Base-by-base conservation (phyloP, 2,797 vertebrate genomes). In the Podargus strigoides region DNA sequence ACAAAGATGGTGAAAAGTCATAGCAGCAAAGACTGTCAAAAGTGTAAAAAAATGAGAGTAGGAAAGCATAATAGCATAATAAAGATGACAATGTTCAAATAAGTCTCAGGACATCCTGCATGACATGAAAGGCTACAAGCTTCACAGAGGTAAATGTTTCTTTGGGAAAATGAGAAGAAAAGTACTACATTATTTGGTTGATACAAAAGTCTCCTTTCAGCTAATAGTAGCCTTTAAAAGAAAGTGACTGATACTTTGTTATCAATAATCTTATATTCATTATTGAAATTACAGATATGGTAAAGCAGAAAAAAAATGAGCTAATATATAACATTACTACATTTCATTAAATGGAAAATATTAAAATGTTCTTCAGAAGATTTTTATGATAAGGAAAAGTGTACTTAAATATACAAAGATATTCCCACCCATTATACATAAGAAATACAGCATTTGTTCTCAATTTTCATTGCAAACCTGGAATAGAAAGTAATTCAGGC, bases 331-430 rank as follows among this genome's bases (percentile, higher is more conserved):
- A 34, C 9, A 12, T 4, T 69, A 50, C 64, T 94, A 23, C 15
- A 67, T 89, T 87, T 53, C 27, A 23, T 95, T 93, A 85, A 90
- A 77, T 62, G 34, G 56, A 84, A 74, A 94, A 75, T 11, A 85
- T 56, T 85, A 55, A 67, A 95, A 90, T 68, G 15, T 56, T 80
- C 85, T 87, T 72, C 8, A 44, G 87, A 56, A 89, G 34, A 75
- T 85, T 86, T 90, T 96, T 87, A 55, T 85, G 42, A 52, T 81
- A 82, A 82, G 12, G 87, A 93, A 95, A 94, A 72, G 7, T 87
- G 34, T 83, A 75, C 5, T 5, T 89, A 93, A 94, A 77, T 84
- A 82, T 26, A 28, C 18, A 85, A 75, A 96, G 32, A 59, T 92
- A 75, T 92, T 91, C 22, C 39, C 55, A 37, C 28, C 32, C n/a